Conservation (phyloP, 2,113 vertebrate species). For the Microcebus ravelobensis region DNA sequence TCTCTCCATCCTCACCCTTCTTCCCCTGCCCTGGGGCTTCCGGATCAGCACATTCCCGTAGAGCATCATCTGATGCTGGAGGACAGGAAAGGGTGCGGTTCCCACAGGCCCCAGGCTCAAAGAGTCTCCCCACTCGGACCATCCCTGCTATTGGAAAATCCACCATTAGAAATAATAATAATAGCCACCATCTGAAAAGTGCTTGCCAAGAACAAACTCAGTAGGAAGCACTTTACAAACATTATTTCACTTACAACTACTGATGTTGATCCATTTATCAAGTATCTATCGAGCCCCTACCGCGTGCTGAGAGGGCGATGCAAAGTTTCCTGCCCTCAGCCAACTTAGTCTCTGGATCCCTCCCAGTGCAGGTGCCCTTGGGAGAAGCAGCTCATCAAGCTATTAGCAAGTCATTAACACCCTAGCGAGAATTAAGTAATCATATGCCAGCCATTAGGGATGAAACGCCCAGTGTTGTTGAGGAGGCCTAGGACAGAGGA, state of each 20-base stretch:
- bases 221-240: not conserved
- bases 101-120: not conserved
- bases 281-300: not conserved
- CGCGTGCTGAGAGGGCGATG: not conserved
- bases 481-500: conserved; percentile 23
- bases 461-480: conserved; percentile 59
- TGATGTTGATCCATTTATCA: not conserved
- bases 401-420: conserved; percentile 63
- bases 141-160: not conserved
- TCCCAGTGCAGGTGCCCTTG: not conserved
- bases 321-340: not conserved
- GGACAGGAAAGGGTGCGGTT: not conserved
- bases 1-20: not conserved
- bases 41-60: not conserved
- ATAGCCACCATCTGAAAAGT: not conserved
- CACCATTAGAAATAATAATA: not conserved
- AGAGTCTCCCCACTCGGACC: not conserved
- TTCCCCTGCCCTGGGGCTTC: not conserved
- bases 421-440: conserved; percentile 39
- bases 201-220: not conserved
- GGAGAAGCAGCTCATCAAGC: conserved; percentile 46
- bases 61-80: not conserved
- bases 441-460: conserved; percentile 49
- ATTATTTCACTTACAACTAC: no score
- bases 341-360: not conserved